Conservation (phyloP, 2,888 invertebrate genomes). For the Tryphoninae sp. region DNA sequence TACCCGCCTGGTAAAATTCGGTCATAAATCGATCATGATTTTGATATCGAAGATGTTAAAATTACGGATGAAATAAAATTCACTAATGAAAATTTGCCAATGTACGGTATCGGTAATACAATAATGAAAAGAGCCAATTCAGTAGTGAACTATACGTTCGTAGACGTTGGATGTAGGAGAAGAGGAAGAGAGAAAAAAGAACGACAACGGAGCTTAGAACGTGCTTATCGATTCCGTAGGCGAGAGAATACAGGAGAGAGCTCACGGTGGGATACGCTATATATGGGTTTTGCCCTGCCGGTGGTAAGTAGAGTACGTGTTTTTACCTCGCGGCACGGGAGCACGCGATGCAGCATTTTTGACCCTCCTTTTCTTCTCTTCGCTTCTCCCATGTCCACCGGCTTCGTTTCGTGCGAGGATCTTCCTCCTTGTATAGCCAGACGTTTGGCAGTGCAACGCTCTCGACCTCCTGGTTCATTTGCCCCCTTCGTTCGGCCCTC, state of each 20-base stretch:
- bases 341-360: slow-evolving; percentile 64
- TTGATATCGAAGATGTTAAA: neutral
- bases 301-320: slow-evolving; percentile 60
- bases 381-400: slow-evolving; percentile 24
- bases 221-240: slow-evolving; percentile 60
- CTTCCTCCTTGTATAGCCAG: slow-evolving; percentile 29
- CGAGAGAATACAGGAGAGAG: slow-evolving; percentile 53
- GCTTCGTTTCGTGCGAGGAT: slow-evolving; percentile 46
- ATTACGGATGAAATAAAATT: neutral
- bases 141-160: slow-evolving; percentile 18
- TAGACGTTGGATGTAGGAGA: neutral
- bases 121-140: slow-evolving; percentile 44
- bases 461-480: slow-evolving; percentile 59
- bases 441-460: slow-evolving; percentile 51
- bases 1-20: neutral
- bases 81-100: neutral
- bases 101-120: neutral
- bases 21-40: slow-evolving; percentile 1
- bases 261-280: slow-evolving; percentile 37
- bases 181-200: slow-evolving; percentile 19
- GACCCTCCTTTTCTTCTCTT: slow-evolving; percentile 49
- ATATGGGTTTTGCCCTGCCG: slow-evolving; percentile 54
- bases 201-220: slow-evolving; percentile 34
- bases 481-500: slow-evolving; percentile 56
- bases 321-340: slow-evolving; percentile 54